Evolutionary conservation across 2,888 invertebrate genomes (phyloP).

Genomic region (Metopia argyrocephala): DNA sequence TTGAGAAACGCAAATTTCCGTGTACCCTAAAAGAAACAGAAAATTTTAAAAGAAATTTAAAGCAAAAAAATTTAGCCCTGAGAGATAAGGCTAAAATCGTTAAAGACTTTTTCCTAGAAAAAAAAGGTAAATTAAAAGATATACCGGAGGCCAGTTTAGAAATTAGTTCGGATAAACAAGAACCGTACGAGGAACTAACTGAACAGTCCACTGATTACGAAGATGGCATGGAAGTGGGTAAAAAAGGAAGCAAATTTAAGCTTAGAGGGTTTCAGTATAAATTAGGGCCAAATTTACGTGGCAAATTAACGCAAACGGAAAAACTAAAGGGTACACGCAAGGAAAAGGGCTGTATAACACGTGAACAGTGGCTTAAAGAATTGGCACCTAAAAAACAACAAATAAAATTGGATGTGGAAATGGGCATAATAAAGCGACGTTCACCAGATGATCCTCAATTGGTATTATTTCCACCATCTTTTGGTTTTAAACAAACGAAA

Average conservation of each 20-base stretch:
- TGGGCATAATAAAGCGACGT: conserved; percentile 68
- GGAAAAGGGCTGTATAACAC: conserved; percentile 72
- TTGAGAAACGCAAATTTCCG: conserved; percentile 71
- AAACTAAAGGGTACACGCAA: conserved; percentile 68
- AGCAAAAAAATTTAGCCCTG: conserved; percentile 69
- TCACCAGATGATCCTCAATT: conserved; percentile 73
- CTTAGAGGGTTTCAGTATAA: conserved; percentile 76
- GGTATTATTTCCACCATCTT: conserved; percentile 70
- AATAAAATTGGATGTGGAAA: conserved; percentile 71
- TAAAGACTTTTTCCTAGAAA: conserved; percentile 69
- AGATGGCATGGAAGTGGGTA: conserved; percentile 74
- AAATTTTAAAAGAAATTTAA: conserved; percentile 69
- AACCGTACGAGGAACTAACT: conserved; percentile 66
- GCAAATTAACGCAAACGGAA: conserved; percentile 71
- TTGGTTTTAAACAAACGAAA: conserved; percentile 58
- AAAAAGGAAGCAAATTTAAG: conserved; percentile 70
- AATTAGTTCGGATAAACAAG: conserved; percentile 68
- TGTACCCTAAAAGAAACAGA: conserved; percentile 73
- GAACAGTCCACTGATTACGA: conserved; percentile 76
- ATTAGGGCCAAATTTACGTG: conserved; percentile 72
- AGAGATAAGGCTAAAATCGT: conserved; percentile 71
- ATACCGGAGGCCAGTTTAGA: conserved; percentile 69
- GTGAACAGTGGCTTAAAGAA: conserved; percentile 75
- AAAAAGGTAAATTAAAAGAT: conserved; percentile 68
- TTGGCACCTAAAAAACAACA: conserved; percentile 71